phyloP scores from a whole-genome alignment of 2,888 invertebrate genomes.

The Eupithecia abbreviata region DNA sequence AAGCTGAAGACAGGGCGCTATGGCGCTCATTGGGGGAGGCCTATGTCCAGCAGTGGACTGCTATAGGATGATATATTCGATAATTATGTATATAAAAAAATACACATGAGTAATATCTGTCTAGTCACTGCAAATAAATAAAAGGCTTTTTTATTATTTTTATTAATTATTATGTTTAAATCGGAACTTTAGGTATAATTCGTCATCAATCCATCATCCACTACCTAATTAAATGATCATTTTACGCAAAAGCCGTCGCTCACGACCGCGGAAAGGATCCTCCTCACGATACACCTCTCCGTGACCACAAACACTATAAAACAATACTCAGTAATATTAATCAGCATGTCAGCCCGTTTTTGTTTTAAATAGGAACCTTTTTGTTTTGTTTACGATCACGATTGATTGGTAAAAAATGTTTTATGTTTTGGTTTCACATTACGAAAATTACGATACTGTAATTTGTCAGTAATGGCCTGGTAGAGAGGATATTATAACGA shows the following conservation, averaged over 20 bases:
- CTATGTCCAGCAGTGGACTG: too few relatives aligned
- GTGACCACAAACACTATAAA: slow-evolving; percentile 52
- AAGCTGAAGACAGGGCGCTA: too few relatives aligned
- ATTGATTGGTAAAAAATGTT: slow-evolving; percentile 22
- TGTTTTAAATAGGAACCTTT: slow-evolving; percentile 49
- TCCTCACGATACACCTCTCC: slow-evolving; percentile 62
- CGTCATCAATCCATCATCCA: neutral
- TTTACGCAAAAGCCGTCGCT: slow-evolving; percentile 53
- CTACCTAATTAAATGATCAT: slow-evolving; percentile 48
- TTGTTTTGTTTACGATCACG: slow-evolving; percentile 40
- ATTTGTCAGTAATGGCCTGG: neutral
- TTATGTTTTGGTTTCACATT: slow-evolving; percentile 14
- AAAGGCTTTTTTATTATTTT: too few relatives aligned
- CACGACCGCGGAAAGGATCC: slow-evolving; percentile 73
- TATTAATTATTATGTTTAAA: neutral
- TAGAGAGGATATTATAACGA: neutral
- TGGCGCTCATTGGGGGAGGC: too few relatives aligned
- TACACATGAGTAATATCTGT: too few relatives aligned
- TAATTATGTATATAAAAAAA: too few relatives aligned
- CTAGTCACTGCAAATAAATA: too few relatives aligned
- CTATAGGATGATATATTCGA: too few relatives aligned
- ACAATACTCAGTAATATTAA: slow-evolving; percentile 45
- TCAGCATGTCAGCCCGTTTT: slow-evolving; percentile 59
- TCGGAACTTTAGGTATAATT: neutral
- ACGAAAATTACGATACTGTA: slow-evolving; percentile 14